A percentile compares a stretch with the other conserved stretches of the same genome.
These are phyloP conservation scores for Lathronympha strigana DNA, from an alignment of 2,888 invertebrate genomes.

Conservation along the genomic window DNA sequence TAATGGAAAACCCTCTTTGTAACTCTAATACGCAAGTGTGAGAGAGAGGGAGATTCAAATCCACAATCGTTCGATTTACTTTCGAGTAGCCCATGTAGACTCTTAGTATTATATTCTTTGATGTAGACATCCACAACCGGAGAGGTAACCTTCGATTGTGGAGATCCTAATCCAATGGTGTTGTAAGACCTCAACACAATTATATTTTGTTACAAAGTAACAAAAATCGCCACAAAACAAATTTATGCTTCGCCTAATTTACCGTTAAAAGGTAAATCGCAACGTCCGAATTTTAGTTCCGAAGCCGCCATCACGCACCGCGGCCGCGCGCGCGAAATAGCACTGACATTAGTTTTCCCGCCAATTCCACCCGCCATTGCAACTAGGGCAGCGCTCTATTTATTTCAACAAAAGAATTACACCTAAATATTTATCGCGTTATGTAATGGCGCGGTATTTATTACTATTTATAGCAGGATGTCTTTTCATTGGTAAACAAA, in stretches of 20 bases:
- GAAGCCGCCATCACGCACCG: slow-evolving; percentile 50
- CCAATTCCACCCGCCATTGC: slow-evolving; percentile 51
- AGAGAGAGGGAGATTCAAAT: no score
- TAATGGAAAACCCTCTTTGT: no score
- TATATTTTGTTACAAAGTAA: no score
- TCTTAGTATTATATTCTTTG: no score
- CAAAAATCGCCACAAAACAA: no score
- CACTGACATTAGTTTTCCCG: slow-evolving; percentile 70
- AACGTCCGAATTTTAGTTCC: slow-evolving; percentile 42
- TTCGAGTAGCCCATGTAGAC: no score
- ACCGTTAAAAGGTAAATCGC: slow-evolving; percentile 37
- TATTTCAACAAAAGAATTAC: slow-evolving; percentile 45
- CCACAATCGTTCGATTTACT: no score
- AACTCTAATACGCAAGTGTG: no score
- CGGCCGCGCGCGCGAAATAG: slow-evolving; percentile 65
- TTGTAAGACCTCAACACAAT: no score
- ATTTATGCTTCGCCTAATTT: slow-evolving; percentile 10
- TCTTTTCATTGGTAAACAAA: slow-evolving; percentile 65
- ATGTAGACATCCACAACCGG: no score
- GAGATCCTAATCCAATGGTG: no score
- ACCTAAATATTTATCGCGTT: slow-evolving; percentile 46
- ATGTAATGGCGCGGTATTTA: slow-evolving; percentile 45
- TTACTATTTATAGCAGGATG: slow-evolving; percentile 53
- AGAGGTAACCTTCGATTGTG: no score
- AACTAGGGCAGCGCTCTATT: slow-evolving; percentile 63